phyloP scores from a whole-genome alignment of 1,140 invertebrate genomes.

The Zaprionus capensis region DNA sequence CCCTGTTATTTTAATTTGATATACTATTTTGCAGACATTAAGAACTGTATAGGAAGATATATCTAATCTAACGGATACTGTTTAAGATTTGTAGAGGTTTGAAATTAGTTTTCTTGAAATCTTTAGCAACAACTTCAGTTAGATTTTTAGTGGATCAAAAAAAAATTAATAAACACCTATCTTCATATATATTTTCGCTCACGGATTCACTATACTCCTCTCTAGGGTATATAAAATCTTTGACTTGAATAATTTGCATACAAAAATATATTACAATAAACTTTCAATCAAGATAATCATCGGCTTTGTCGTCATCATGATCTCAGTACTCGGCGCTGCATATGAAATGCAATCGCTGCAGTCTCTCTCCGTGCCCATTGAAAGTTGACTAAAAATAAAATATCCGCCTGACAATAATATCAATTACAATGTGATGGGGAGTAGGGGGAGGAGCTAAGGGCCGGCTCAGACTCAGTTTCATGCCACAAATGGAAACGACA shows the following conservation, averaged over 20 bases:
- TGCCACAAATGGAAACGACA: conserved; percentile 55
- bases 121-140: no score
- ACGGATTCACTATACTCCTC: no score
- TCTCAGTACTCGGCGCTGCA: conserved; percentile 28
- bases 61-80: no score
- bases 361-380: conserved; percentile 34
- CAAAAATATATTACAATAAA: conserved; percentile 1
- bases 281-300: conserved; percentile 9
- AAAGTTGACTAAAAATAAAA: conserved; percentile 75
- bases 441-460: neutral
- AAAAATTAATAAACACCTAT: no score
- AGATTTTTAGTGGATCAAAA: no score
- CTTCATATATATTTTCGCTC: no score
- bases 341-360: conserved; percentile 54
- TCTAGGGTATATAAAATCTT: neutral
- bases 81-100: no score
- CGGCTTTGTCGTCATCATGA: conserved; percentile 2
- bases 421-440: conserved; percentile 58
- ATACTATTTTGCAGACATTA: no score
- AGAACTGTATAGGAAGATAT: no score
- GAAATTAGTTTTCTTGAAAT: no score
- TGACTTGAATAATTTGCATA: neutral
- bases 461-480: conserved; percentile 49
- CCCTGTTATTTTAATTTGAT: neutral
- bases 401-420: conserved; percentile 75